Evolutionary conservation across 2,888 invertebrate genomes (phyloP), one percentile per base, ranked within the genome.

Genomic region (Maniola hyperantus): DNA sequence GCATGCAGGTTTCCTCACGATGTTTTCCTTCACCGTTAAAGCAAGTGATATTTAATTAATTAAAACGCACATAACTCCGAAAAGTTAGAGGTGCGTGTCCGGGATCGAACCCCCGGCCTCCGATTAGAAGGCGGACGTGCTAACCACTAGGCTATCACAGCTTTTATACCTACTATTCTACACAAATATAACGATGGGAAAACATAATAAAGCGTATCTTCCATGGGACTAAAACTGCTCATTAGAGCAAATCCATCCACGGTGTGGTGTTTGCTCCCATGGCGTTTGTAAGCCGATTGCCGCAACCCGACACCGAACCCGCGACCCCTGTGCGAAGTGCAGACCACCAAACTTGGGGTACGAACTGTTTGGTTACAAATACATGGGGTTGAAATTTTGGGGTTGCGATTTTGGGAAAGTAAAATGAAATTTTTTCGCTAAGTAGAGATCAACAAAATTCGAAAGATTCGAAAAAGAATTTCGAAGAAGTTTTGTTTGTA

Each of bases 261-360:
- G 77, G 80, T 75, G 77, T 80, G 79, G 81, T 81, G 82, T 80
- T 80, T 80, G 78, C 80, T 83, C 86, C 83, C 85, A 81, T 82
- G 83, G 85, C 77, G 83, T 83, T 78, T 78, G 85, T 88, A 89
- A 90, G 89, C 89, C 82, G 89, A 88, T 89, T 88, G 88, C 79
- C 64, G 87, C 75, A 89, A 90, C 87, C 84, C 76, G 87, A 90
- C 84, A 88, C 90, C 83, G 80, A 85, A 85, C 78, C 82, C 78
- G 77, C 81, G 79, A 82, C 84, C 85, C 84, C 76, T 73, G 71
- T 66, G 77, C 73, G 72, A 68, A 77, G 80, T 80, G 79, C 79
- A 71, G 60, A 73, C 77, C 72, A 66, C 66, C 72, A 61, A 64
- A 68, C 71, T 63, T 66, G 70, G 77, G 74, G 68, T 26, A 62